These are phyloP conservation scores for Odocoileus virginianus DNA, from an alignment of 2,113 vertebrate genomes.

Conservation along the genomic window DNA sequence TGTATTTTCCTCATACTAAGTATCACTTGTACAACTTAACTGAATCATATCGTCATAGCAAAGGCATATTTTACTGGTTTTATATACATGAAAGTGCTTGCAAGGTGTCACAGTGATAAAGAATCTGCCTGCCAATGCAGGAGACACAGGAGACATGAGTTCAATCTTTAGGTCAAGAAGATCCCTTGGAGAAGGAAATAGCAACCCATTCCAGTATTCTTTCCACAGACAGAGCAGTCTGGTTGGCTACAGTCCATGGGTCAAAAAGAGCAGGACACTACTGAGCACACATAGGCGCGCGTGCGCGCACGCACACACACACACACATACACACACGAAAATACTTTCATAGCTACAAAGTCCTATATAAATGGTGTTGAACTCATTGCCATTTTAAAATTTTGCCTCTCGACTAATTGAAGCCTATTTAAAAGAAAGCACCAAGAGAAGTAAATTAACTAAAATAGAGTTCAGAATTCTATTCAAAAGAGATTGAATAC, in stretches of 20 bases:
- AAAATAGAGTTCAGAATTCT: background rate
- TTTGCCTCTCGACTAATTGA: background rate
- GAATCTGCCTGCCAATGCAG: rapidly evolving
- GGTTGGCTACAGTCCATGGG: background rate
- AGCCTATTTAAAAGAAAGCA: background rate
- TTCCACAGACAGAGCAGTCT: background rate
- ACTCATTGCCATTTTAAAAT: background rate
- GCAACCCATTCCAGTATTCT: background rate
- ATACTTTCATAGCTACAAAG: background rate
- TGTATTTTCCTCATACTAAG: background rate
- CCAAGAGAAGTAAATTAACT: background rate
- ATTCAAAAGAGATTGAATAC: background rate
- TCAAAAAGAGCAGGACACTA: background rate
- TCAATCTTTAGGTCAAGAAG: background rate
- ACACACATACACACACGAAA: background rate
- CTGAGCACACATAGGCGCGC: rapidly evolving
- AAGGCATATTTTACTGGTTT: background rate
- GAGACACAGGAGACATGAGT: background rate
- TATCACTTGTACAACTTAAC: background rate
- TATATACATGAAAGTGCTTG: background rate
- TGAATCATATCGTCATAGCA: background rate
- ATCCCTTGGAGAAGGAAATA: background rate
- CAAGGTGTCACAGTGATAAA: background rate
- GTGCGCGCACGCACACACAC: rapidly evolving
- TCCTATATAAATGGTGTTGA: background rate